Evolutionary conservation across 2,888 invertebrate genomes (phyloP).

Genomic region (Caenorhabditis macrosperma): DNA sequence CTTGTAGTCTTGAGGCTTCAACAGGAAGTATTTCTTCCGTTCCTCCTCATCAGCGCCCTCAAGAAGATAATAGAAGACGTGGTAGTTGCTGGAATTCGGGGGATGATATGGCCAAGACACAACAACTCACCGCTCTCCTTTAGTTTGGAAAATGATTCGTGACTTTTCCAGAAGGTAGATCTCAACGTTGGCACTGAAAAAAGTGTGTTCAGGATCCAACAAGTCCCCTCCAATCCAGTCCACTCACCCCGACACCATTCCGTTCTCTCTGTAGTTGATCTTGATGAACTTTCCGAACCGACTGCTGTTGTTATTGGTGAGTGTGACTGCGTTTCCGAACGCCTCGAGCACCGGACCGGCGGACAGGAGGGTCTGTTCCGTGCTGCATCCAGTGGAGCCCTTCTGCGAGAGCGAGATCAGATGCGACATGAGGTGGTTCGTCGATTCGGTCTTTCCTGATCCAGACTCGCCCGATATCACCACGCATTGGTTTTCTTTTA

Average conservation of each 20-base stretch:
- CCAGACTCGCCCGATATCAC: conserved; percentile 85
- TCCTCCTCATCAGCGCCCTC: conserved; percentile 92
- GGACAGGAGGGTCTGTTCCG: conserved; percentile 95
- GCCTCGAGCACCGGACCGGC: conserved; percentile 96
- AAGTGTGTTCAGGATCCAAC: neutral
- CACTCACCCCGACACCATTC: conserved; percentile 92
- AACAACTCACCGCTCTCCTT: conserved; percentile 94
- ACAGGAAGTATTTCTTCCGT: conserved; percentile 88
- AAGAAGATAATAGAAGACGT: conserved; percentile 95
- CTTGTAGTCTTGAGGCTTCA: conserved; percentile 90
- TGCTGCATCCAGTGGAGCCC: conserved; percentile 93
- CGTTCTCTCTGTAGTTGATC: conserved; percentile 97
- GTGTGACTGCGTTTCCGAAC: conserved; percentile 98
- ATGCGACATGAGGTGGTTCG: conserved; percentile 94
- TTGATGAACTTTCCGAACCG: conserved; percentile 98
- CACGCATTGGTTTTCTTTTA: conserved; percentile 92
- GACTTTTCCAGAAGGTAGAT: conserved; percentile 96
- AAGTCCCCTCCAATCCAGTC: neutral
- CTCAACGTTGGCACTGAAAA: conserved; percentile 89
- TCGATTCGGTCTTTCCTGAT: conserved; percentile 91
- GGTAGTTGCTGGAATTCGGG: too few species aligned
- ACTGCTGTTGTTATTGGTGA: conserved; percentile 97
- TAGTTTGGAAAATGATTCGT: conserved; percentile 93
- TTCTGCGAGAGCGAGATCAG: conserved; percentile 92
- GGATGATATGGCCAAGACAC: too few species aligned